Conservation (phyloP, 2,797 vertebrate genomes). For the Tenualosa thibaudeaui region DNA sequence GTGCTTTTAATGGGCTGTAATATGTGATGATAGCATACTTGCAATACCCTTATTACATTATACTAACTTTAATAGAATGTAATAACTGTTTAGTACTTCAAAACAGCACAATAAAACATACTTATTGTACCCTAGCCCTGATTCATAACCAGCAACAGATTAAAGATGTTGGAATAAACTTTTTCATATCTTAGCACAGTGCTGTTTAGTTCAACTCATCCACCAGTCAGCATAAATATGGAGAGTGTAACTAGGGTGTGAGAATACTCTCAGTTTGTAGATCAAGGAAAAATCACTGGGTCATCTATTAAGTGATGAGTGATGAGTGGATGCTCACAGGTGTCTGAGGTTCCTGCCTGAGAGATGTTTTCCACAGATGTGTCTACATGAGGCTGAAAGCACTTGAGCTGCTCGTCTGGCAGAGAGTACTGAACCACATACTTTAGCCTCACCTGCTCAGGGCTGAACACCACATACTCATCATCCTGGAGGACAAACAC, state of each 20-base stretch:
- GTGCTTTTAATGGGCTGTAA: background rate
- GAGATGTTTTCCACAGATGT: constrained; percentile 31
- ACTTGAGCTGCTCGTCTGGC: constrained; percentile 69
- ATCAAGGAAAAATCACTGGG: too few relatives aligned
- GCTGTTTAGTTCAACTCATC: too few relatives aligned
- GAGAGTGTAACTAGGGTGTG: too few relatives aligned
- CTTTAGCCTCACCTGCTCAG: constrained; percentile 81
- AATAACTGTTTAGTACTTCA: background rate
- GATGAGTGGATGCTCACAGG: constrained; percentile 40
- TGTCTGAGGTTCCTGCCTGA: constrained; percentile 29
- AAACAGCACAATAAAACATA: too few relatives aligned
- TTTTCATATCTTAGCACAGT: too few relatives aligned
- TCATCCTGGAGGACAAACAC: constrained; percentile 72
- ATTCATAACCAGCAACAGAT: too few relatives aligned
- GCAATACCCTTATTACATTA: too few relatives aligned
- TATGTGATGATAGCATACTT: background rate
- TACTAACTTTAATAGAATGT: background rate
- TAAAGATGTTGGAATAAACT: too few relatives aligned
- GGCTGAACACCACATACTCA: constrained; percentile 85
- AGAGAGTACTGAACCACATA: constrained; percentile 79
- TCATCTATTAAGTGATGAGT: too few relatives aligned
- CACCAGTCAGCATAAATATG: too few relatives aligned
- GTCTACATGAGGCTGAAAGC: constrained; percentile 66
- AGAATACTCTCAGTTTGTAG: too few relatives aligned
- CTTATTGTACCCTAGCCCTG: too few relatives aligned